Evolutionary conservation across 2,888 invertebrate species (phyloP), one percentile per base, ranked within the genome.

Genomic region (Epistrophella euchroma): DNA sequence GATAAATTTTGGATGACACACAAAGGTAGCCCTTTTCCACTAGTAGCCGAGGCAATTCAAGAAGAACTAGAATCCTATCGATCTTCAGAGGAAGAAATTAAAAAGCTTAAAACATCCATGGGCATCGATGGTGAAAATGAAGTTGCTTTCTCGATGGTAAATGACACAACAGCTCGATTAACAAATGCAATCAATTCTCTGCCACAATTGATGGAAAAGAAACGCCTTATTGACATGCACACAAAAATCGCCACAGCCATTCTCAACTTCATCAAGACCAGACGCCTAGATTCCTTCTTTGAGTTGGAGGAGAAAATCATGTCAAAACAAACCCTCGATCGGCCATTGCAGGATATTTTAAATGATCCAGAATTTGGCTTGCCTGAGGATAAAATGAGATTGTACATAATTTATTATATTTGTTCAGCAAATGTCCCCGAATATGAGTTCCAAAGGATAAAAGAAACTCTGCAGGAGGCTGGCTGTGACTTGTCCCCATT

Each of bases 251-350:
- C 99, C 4, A 99, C 99, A 94, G 96, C 96, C 13, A 96, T 97
- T 88, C 93, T 97, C 77, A 97, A 97, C 92, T 94, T 94, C 68
- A 97, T 98, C 58, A 98, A 98, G 93, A 95, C 96, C 0, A 94
- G 99, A 71, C 96, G 99, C 88, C 93, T 99, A 68, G 99, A 99
- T 91, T 97, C 98, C 0, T 98, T 97, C 91, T 99, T 99, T 91
- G 99, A 99, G 93, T 93, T 98, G 81, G 99, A 99, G 93, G 99
- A 99, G 91, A 99, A 99, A 92, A 96, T 99, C 60, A 97, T 99
- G 97, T 97, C 96, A 66, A 97, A 96, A 93, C 95, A 95, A 88
- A 95, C 95, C 5, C 93, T 96, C 78, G 98, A 97, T 90, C 96
- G 97, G 91, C 95, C 96, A 28, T 93, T 98, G n/a, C 92, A 97